Evolutionary conservation across 2,888 invertebrate genomes (phyloP).

Genomic region (Agriopis marginaria): DNA sequence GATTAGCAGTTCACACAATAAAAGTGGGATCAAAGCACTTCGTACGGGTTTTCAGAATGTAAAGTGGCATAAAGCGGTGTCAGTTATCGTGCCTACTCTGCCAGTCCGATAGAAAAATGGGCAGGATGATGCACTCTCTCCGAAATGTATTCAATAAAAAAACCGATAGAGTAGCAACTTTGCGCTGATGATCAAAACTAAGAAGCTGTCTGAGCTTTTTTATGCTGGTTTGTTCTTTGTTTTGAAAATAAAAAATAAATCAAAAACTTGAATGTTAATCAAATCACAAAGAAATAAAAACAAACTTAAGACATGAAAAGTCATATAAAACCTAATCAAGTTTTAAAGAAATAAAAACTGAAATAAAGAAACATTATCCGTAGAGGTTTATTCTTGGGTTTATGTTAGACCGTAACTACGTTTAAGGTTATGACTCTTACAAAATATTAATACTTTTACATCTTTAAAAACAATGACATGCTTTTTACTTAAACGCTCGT

Average conservation of each 20-base stretch:
- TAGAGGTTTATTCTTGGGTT: constrained; percentile 1
- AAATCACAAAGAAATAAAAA: constrained; percentile 9
- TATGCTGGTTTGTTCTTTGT: too few species aligned
- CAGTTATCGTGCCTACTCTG: too few species aligned
- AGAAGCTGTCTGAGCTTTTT: too few species aligned
- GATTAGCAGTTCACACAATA: too few species aligned
- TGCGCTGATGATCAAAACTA: too few species aligned
- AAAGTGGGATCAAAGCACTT: too few species aligned
- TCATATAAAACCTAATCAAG: constrained; percentile 11
- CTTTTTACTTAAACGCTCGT: constrained; percentile 24
- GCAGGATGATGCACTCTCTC: too few species aligned
- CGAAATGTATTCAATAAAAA: too few species aligned
- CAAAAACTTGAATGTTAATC: not conserved
- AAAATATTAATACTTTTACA: constrained; percentile 24
- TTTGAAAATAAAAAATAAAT: not conserved
- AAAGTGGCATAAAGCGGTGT: too few species aligned
- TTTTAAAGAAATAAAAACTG: constrained; percentile 16
- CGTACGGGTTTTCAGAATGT: too few species aligned
- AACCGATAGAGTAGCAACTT: too few species aligned
- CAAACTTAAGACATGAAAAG: constrained; percentile 8
- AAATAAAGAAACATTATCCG: constrained; percentile 12
- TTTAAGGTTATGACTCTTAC: constrained; percentile 10
- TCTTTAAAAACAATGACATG: constrained; percentile 26
- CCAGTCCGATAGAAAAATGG: too few species aligned
- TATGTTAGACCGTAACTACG: not conserved